Evolutionary conservation across 1,140 invertebrate genomes (phyloP).

Genomic region (Drosophila lacteicornis): DNA sequence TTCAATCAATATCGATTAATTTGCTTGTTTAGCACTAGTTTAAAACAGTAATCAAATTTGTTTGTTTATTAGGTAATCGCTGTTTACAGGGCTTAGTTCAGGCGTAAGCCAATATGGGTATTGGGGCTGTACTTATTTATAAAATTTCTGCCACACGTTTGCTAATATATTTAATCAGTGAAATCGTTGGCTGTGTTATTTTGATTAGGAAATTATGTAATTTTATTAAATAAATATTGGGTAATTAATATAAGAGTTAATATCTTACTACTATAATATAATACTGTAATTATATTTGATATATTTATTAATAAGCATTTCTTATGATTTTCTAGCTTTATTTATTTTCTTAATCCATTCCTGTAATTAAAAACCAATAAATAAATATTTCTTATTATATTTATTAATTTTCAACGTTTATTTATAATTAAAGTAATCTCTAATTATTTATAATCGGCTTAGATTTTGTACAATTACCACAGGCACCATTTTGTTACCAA

Average conservation of each 20-base stretch:
- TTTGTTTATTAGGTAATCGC: conserved; percentile 17
- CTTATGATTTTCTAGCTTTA: too few relatives aligned
- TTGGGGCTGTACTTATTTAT: not conserved
- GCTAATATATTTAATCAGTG: not conserved
- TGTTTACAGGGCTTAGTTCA: conserved; percentile 11
- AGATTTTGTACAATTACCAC: not conserved
- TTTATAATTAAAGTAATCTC: not conserved
- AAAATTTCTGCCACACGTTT: not conserved
- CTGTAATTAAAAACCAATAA: too few relatives aligned
- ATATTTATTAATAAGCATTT: too few relatives aligned
- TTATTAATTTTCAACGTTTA: too few relatives aligned
- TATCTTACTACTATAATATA: not conserved
- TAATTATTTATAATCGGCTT: not conserved
- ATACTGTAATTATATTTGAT: not conserved
- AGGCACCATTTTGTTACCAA: not conserved
- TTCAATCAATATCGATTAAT: not conserved
- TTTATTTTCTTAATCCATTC: too few relatives aligned
- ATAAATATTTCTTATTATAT: too few relatives aligned
- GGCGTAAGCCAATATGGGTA: not conserved
- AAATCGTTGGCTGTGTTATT: not conserved
- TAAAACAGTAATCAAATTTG: conserved; percentile 11
- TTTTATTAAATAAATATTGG: too few relatives aligned
- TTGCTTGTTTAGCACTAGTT: conserved; percentile 16
- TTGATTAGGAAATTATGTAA: too few relatives aligned
- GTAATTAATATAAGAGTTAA: not conserved